Conservation (phyloP, 2,888 invertebrate genomes). For the Anthoptus insignis region DNA sequence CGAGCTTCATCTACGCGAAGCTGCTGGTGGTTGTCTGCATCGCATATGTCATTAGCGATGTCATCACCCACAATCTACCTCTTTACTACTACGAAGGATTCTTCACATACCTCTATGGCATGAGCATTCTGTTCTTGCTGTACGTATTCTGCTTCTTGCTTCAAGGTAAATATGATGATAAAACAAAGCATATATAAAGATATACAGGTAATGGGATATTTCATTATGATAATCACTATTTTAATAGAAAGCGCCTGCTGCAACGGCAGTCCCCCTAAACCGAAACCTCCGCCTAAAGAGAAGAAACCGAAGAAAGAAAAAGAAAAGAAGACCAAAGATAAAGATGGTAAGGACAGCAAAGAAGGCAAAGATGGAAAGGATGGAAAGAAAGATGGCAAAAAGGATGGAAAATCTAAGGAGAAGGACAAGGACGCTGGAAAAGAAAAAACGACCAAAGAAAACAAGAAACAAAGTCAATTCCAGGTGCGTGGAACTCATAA, state of each 20-base stretch:
- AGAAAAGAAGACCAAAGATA: conserved; percentile 88
- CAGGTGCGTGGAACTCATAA: conserved; percentile 81
- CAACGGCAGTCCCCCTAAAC: conserved; percentile 90
- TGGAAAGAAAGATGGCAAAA: conserved; percentile 85
- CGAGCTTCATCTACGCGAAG: conserved; percentile 98
- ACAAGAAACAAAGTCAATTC: conserved; percentile 89
- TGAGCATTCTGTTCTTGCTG: conserved; percentile 96
- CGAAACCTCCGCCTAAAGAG: conserved; percentile 89
- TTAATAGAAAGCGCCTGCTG: conserved; percentile 94
- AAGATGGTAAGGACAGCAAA: conserved; percentile 84
- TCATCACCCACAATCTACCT: conserved; percentile 96
- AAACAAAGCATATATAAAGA: no score
- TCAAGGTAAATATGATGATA: conserved; percentile 85
- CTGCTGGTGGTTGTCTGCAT: conserved; percentile 97
- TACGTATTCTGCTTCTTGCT: conserved; percentile 98
- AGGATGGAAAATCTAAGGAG: conserved; percentile 87
- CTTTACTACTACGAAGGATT: conserved; percentile 98
- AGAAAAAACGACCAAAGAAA: conserved; percentile 86
- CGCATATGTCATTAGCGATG: conserved; percentile 98
- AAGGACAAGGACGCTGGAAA: conserved; percentile 88
- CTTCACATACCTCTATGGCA: conserved; percentile 97
- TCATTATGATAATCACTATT: no score
- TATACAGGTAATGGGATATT: no score
- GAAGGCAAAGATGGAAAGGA: conserved; percentile 83
- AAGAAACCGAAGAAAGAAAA: conserved; percentile 91